Evolutionary conservation across 2,797 vertebrate genomes (phyloP), one percentile per base, ranked within the genome.

Genomic region (Petrocephalus schoutedeni): DNA sequence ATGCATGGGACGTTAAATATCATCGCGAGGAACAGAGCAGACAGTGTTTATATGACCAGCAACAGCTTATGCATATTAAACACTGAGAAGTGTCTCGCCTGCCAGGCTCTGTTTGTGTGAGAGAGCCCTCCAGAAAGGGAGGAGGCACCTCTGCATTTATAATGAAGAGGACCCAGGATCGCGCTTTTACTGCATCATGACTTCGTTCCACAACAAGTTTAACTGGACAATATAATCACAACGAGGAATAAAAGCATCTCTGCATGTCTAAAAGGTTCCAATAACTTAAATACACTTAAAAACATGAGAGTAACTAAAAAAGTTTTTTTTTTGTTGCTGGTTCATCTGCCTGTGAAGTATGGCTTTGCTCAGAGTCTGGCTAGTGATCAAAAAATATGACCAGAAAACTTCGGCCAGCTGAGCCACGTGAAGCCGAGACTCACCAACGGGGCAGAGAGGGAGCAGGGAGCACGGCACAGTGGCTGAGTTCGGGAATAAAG

Each of bases 11-110:
- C 71, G 86, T 87, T 59, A 90, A 86, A 77, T 77, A 86, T 77
- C 87, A 89, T 80, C 14, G 28, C 84, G 16, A 67, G 80, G 59
- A 90, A 87, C 82, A 88, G 88, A 89, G 64, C 89, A 88, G 16
- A 41, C 58, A 89, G 59, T 89, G 90, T 89, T 91, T 90, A 87
- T 88, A 87, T 89, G 77, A 82, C 85, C 87, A 84, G 87, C 80
- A 87, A 89, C 89, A 85, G 86, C 87, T 80, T 83, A 49, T 87
- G 86, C 89, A 89, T 91, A 86, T 88, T 88, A 89, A 91, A 86
- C 64, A 87, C 51, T 19, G 51, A 58, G 54, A 28, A 87, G 32
- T 58, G 82, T 51, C 58, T 71, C 21, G 74, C 32, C 85, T 89
- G 87, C 89, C 83, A 89, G 89, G 86, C 57, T 74, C 86, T 83